Evolutionary conservation across 1,140 invertebrate genomes (phyloP).

Genomic region (Saxidomus purpurata): DNA sequence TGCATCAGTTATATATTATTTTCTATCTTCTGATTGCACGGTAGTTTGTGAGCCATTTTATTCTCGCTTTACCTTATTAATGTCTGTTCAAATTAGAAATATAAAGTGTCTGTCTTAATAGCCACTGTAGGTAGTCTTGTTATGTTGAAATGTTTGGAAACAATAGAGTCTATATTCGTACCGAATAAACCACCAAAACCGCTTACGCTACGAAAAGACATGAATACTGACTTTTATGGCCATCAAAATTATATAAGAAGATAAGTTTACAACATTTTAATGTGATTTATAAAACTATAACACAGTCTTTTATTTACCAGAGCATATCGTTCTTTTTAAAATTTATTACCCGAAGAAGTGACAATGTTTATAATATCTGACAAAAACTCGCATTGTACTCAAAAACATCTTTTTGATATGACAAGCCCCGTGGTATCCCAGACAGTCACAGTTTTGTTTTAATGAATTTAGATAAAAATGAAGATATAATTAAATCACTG

Average conservation of each 20-base stretch:
- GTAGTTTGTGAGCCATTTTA: background rate
- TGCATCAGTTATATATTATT: background rate
- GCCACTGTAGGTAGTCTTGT: background rate
- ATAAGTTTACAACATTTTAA: background rate
- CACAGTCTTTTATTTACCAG: background rate
- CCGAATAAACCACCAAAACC: background rate
- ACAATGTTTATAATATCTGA: no score
- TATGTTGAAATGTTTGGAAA: background rate
- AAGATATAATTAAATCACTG: background rate
- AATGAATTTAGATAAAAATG: background rate
- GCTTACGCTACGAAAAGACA: background rate
- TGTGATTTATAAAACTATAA: background rate
- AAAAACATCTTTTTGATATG: constrained; percentile 8
- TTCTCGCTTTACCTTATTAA: background rate
- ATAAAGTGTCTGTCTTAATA: no score
- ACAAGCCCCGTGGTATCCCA: background rate
- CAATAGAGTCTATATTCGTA: background rate
- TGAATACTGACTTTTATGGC: background rate
- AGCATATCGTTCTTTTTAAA: background rate
- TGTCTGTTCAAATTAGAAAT: background rate
- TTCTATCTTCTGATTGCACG: background rate
- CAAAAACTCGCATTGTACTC: background rate
- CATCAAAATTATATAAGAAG: background rate
- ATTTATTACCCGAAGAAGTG: background rate
- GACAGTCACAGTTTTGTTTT: background rate